phyloP scores from a whole-genome alignment of 1,140 invertebrate genomes.

The Temnothorax nylanderi region DNA sequence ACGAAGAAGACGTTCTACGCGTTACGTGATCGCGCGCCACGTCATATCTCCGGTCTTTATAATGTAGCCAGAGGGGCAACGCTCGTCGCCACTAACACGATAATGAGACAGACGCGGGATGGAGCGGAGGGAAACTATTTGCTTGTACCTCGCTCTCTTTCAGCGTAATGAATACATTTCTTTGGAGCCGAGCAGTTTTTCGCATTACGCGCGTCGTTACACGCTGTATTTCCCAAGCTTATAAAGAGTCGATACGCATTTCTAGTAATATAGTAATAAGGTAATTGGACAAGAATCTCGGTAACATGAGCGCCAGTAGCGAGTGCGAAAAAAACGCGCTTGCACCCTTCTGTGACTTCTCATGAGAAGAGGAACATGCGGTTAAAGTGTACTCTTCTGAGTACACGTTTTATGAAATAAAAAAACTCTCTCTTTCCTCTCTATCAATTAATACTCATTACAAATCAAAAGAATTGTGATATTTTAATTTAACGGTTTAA shows the following conservation, averaged over 20 bases:
- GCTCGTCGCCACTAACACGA: constrained; percentile 13
- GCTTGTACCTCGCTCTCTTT: constrained; percentile 7
- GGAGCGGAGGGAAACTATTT: constrained; percentile 19
- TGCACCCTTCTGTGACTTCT: neutral
- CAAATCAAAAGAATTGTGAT: neutral
- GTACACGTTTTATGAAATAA: neutral
- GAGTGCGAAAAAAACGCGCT: neutral
- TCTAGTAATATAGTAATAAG: constrained; percentile 37
- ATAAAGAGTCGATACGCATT: constrained; percentile 18
- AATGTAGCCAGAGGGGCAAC: neutral
- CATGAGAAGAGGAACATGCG: neutral
- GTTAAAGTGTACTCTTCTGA: neutral
- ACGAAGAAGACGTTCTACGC: constrained; percentile 35
- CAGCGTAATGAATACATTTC: constrained; percentile 47
- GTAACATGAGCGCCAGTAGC: neutral
- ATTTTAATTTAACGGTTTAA: neutral
- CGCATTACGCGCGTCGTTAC: constrained; percentile 47
- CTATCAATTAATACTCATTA: neutral
- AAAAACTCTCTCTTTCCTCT: neutral
- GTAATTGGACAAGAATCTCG: constrained; percentile 32
- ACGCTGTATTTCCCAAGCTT: constrained; percentile 32
- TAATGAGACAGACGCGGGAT: constrained; percentile 16
- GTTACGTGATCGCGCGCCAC: constrained; percentile 49
- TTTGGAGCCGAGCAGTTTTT: constrained; percentile 35
- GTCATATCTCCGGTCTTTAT: constrained; percentile 10